Percentiles rank a stretch among this genome's conserved stretches.
Evolutionary conservation across 2,113 vertebrate genomes (phyloP).

Genomic region (Lophotis ruficrista): DNA sequence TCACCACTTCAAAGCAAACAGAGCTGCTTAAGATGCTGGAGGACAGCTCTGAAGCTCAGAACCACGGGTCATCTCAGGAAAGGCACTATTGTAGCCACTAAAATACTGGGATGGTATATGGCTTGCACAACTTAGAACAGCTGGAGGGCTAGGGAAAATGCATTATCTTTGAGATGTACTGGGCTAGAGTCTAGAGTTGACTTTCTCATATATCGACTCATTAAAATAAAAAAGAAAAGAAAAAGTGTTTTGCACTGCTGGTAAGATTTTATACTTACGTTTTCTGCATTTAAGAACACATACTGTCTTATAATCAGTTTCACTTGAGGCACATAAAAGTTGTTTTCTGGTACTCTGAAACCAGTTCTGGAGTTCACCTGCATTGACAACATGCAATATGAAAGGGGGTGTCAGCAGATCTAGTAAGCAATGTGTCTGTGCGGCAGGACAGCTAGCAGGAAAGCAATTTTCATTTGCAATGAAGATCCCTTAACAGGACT

Average conservation of each 20-base stretch:
- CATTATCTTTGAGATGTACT: background rate
- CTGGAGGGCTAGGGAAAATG: background rate
- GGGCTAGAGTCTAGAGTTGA: background rate
- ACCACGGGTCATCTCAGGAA: background rate
- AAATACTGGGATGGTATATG: background rate
- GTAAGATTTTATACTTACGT: constrained; percentile 35
- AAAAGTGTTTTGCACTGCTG: background rate
- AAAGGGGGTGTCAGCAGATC: background rate
- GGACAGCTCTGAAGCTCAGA: background rate
- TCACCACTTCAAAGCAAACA: background rate
- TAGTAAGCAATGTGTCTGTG: background rate
- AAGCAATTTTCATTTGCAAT: background rate
- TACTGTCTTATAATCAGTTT: fast-evolving
- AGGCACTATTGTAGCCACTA: background rate
- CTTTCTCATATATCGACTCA: background rate
- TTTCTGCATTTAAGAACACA: fast-evolving
- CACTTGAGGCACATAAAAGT: constrained; percentile 21
- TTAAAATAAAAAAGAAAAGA: background rate
- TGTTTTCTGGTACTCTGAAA: background rate
- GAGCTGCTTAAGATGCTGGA: background rate
- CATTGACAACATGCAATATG: background rate
- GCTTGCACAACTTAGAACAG: background rate
- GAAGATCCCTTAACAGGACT: background rate
- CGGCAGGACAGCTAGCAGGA: background rate
- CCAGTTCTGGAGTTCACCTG: constrained; percentile 64